phyloP scores from a whole-genome alignment of 2,113 vertebrate genomes.

The Cavia porcellus region DNA sequence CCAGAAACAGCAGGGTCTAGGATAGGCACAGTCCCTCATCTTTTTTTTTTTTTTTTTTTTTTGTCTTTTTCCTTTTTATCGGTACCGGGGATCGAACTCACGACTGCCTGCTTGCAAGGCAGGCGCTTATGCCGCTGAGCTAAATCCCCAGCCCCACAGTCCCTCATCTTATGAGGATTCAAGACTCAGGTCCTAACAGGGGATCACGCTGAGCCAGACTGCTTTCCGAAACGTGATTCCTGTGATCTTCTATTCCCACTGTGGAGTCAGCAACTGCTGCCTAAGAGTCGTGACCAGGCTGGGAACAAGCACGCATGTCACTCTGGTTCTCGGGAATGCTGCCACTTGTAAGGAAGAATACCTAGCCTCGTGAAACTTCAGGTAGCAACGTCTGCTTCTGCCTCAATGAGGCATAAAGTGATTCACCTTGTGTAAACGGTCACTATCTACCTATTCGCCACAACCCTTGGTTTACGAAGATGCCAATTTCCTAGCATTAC shows the following conservation, averaged over 20 bases:
- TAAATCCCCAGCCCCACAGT: background rate
- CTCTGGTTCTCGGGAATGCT: background rate
- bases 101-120: too few species aligned
- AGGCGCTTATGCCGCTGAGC: too few species aligned
- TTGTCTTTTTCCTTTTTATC: too few species aligned
- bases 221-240: slow-evolving; percentile 37
- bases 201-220: background rate
- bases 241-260: slow-evolving; percentile 33
- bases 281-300: background rate
- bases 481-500: background rate
- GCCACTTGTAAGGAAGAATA: background rate
- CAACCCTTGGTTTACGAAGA: slow-evolving; percentile 22
- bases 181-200: slow-evolving; percentile 16
- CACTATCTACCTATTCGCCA: slow-evolving; percentile 17
- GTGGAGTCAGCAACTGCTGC: background rate
- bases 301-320: background rate
- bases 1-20: background rate
- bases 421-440: slow-evolving; percentile 21
- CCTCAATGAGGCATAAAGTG: background rate
- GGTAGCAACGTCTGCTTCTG: background rate
- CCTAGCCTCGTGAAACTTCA: background rate
- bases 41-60: too few species aligned
- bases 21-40: background rate
- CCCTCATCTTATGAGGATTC: slow-evolving; percentile 4
- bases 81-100: too few species aligned